Conservation (phyloP, 2,113 vertebrate species). For the Helogale parvula region DNA sequence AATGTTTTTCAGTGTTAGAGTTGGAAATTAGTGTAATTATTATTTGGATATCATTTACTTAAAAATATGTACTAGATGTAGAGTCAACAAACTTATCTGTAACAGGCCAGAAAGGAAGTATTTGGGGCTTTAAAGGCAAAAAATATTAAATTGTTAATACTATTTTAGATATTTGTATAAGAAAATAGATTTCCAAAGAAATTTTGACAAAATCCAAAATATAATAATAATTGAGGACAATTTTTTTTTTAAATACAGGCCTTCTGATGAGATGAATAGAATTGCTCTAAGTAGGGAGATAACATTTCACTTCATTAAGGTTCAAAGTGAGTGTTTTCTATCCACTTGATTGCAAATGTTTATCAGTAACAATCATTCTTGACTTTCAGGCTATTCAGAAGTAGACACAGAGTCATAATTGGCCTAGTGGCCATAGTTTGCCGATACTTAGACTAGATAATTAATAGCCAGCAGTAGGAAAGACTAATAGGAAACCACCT, state of each 20-base stretch:
- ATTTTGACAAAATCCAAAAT: conserved; percentile 14
- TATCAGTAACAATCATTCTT: not conserved
- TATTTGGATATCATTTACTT: conserved; percentile 31
- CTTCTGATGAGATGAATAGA: not conserved
- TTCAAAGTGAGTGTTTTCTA: not conserved
- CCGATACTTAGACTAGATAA: not conserved
- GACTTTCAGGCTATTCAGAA: not conserved
- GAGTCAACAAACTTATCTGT: not conserved
- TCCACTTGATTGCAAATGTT: not conserved
- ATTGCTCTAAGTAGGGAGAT: not conserved
- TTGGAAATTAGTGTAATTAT: not conserved
- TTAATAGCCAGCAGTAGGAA: not conserved
- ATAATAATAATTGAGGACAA: not conserved
- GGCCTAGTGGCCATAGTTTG: not conserved
- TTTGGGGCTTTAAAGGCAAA: not conserved
- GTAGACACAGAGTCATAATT: not conserved
- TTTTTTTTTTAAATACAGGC: not conserved
- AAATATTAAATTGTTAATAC: not conserved
- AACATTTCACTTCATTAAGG: not conserved
- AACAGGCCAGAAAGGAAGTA: conserved; percentile 1
- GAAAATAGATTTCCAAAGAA: not conserved
- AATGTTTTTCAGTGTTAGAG: too few relatives aligned
- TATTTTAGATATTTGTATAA: not conserved
- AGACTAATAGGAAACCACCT: not conserved
- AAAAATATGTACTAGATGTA: not conserved